Base-by-base conservation (phyloP, 92 coral and sea anemone genomes). In the Meandrina meandrites region DNA sequence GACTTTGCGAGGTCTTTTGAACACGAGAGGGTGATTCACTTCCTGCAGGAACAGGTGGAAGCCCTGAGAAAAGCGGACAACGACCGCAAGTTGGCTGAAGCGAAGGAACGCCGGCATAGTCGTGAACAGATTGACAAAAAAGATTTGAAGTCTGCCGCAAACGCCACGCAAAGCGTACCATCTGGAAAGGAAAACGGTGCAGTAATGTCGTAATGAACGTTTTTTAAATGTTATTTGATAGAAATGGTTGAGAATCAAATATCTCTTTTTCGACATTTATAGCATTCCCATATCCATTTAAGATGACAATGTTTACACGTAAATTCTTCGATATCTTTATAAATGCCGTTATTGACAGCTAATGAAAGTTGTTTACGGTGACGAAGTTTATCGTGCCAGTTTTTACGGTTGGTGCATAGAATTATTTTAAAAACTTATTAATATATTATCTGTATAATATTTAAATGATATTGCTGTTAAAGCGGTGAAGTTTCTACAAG, bases 1-100 rank as follows among this genome's bases (percentile, higher is more conserved):
- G 99, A 96, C 76, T 96, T 96, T 81, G 99, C 99, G 17, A 87
- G 93, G 62, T 91, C 99, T 5, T 96, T 96, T 79, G 99, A 96
- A 27, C 97, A 87, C 74, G 99, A 96, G 60, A 85, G 91, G 22
- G 93, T 96, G 27, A 91, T 92, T 47, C 94, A 88, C 34, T 95
- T 88, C 79, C 92, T 96, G 5, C 97, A 95, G n/a, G 98, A 95
- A 75, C 93, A 91, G 15, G 83, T 94, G 87, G 92, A 93, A 17
- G 90, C 74, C 9, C 47, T 87, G 81, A 93, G 90, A 85, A 92
- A 84, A 36, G 91, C 90, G 17, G 94, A 90, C 30, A 93, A 92
- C 36, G 95, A 95, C 72, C 83, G 90, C 67, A 91, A 88, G 79
- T 82, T 94, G 58, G 93, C 86, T 0, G 98, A 92, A 50, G 96